Evolutionary conservation across 2,888 invertebrate genomes (phyloP).

Genomic region (Drosophila flavopinicola): DNA sequence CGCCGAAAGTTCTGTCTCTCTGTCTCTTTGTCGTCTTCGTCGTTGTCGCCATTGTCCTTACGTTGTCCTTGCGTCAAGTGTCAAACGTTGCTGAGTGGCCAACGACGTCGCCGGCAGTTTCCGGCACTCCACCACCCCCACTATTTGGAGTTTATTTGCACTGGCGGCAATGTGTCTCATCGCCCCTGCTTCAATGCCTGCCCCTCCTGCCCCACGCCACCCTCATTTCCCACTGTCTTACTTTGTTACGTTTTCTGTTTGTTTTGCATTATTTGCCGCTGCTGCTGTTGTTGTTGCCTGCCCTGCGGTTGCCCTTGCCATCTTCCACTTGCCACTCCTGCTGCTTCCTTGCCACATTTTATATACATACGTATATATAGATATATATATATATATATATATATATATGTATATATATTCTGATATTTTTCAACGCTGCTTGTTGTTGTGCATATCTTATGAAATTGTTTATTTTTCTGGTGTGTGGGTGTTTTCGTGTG

Average conservation of each 20-base stretch:
- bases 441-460: slow-evolving; percentile 71
- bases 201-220: neutral
- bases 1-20: neutral
- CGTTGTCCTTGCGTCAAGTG: slow-evolving; percentile 77
- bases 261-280: slow-evolving; percentile 73
- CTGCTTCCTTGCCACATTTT: slow-evolving; percentile 37
- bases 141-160: slow-evolving; percentile 67
- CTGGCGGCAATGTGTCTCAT: slow-evolving; percentile 81
- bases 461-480: slow-evolving; percentile 77
- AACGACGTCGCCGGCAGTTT: slow-evolving; percentile 64
- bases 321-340: slow-evolving; percentile 2
- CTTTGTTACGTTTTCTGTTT: slow-evolving; percentile 64
- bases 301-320: slow-evolving; percentile 55
- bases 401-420: slow-evolving; percentile 55
- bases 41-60: slow-evolving; percentile 64
- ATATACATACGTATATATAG: slow-evolving; percentile 23
- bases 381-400: slow-evolving; percentile 3
- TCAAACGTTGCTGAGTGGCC: slow-evolving; percentile 77
- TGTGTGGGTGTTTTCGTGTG: slow-evolving; percentile 37
- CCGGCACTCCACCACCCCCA: slow-evolving; percentile 36
- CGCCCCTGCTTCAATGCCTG: slow-evolving; percentile 36
- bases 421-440: slow-evolving; percentile 67
- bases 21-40: slow-evolving; percentile 11
- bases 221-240: slow-evolving; percentile 14
- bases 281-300: slow-evolving; percentile 14